A percentile compares a stretch with the other conserved stretches of the same genome.
These are phyloP conservation scores for Sitophilus oryzae DNA, from an alignment of 1,140 invertebrate species.

Conservation along the genomic window DNA sequence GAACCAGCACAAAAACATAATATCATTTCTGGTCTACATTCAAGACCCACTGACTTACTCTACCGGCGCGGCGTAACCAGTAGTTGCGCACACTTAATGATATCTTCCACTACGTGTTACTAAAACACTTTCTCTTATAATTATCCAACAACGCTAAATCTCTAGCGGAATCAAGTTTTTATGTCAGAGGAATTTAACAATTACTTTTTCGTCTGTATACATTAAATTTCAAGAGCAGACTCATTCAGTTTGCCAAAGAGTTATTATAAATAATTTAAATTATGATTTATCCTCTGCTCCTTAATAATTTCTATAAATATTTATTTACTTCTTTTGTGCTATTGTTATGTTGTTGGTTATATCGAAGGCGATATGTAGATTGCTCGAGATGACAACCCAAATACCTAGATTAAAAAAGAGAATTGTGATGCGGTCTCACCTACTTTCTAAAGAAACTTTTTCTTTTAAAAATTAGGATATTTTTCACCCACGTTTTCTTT, in stretches of 20 bases:
- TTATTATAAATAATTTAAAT: neutral
- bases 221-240: neutral
- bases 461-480: neutral
- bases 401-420: neutral
- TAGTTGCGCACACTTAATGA: neutral
- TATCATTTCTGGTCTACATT: neutral
- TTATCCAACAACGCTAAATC: too few species aligned
- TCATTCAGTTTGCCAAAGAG: neutral
- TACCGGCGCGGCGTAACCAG: neutral
- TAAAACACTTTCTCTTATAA: neutral
- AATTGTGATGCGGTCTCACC: neutral
- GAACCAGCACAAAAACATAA: neutral
- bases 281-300: neutral
- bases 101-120: neutral
- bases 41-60: constrained; percentile 7
- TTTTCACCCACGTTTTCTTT: neutral
- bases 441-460: neutral
- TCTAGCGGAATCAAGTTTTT: too few species aligned
- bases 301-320: neutral
- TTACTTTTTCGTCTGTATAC: neutral
- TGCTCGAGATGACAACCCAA: neutral
- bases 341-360: neutral
- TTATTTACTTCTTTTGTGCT: neutral
- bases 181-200: too few species aligned
- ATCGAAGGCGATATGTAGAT: neutral